phyloP scores from a whole-genome alignment of 2,113 vertebrate species.

The Octodon degus region DNA sequence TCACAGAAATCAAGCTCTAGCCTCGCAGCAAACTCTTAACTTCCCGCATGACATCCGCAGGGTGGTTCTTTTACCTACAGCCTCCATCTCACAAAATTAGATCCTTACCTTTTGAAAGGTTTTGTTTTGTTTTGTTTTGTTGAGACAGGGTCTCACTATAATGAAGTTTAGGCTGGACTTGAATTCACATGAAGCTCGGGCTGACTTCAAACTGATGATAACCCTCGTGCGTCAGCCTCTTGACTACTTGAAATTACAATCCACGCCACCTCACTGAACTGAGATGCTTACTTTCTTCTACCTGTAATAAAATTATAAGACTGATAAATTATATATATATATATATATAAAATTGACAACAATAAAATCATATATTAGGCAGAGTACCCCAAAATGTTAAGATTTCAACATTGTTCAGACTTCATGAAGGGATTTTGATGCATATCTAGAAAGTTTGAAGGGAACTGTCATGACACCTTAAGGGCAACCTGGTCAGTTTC shows the following conservation, averaged over 20 bases:
- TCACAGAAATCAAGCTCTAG: slow-evolving; percentile 14
- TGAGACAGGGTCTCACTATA: background rate
- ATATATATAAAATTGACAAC: background rate
- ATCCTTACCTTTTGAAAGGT: background rate
- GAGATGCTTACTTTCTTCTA: background rate
- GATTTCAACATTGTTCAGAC: background rate
- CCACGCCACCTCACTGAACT: too few relatives aligned
- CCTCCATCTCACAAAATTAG: background rate
- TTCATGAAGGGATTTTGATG: slow-evolving; percentile 14
- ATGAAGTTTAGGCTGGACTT: background rate
- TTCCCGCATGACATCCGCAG: background rate
- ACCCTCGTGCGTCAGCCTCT: background rate
- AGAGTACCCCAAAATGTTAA: background rate
- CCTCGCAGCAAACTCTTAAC: background rate
- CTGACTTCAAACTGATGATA: background rate
- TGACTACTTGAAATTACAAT: background rate
- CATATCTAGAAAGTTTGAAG: background rate
- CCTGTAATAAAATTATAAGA: background rate
- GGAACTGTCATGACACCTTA: background rate
- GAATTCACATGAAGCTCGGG: background rate
- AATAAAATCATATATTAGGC: background rate
- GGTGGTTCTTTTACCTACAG: background rate
- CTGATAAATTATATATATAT: background rate
- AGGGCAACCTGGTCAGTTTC: background rate
- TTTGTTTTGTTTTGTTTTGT: background rate